These are phyloP conservation scores for Zaprionus gabonicus DNA, from an alignment of 1,140 invertebrate genomes.

Conservation along the genomic window DNA sequence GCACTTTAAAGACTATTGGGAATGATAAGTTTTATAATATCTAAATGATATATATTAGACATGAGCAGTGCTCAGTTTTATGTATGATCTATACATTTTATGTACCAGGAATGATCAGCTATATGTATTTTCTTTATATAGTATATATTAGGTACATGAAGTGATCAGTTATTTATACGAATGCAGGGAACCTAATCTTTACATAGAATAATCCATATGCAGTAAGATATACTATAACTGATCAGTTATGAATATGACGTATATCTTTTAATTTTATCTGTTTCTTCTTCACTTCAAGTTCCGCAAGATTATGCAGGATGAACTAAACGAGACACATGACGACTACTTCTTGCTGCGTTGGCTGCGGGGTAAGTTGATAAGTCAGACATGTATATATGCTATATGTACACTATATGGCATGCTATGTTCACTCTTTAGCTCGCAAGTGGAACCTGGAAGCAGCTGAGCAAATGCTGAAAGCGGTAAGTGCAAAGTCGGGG, in stretches of 20 bases:
- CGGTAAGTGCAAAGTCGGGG: conserved; percentile 70
- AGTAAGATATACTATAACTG: too few relatives aligned
- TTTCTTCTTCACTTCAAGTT: conserved; percentile 86
- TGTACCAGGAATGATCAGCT: too few relatives aligned
- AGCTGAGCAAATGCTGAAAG: conserved; percentile 94
- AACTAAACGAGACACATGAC: conserved; percentile 89
- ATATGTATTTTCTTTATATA: too few relatives aligned
- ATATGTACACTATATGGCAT: neutral
- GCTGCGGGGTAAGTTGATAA: conserved; percentile 89
- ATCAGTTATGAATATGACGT: too few relatives aligned
- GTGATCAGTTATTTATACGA: too few relatives aligned
- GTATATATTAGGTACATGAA: too few relatives aligned
- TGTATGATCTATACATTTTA: too few relatives aligned
- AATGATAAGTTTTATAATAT: too few relatives aligned
- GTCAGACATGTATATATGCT: neutral
- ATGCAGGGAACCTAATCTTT: too few relatives aligned
- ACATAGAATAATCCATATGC: too few relatives aligned
- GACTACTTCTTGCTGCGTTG: conserved; percentile 92
- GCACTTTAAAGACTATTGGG: neutral
- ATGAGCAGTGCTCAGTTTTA: too few relatives aligned
- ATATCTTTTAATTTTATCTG: neutral
- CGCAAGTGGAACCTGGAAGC: conserved; percentile 92
- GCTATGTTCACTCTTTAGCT: conserved; percentile 85
- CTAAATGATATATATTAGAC: too few relatives aligned
- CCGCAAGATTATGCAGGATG: conserved; percentile 88